Base-by-base conservation (phyloP, 2,113 vertebrate species). In the Marmota flaviventris region DNA sequence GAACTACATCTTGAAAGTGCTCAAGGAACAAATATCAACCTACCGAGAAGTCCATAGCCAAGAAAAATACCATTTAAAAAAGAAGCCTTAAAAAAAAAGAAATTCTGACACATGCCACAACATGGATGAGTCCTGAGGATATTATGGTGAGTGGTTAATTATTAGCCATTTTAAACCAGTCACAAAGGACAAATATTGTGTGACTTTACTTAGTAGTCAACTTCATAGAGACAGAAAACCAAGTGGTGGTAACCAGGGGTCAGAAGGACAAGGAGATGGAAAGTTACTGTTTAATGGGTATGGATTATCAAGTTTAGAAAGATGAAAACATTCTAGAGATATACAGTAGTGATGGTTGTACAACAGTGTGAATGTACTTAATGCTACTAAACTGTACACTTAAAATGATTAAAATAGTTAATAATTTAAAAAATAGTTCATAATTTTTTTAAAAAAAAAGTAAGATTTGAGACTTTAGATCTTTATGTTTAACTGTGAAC, bases 281-380 rank as follows among this genome's bases (percentile, higher is more conserved):
- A 20, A 76, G 32, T 39, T 42, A 10, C 6, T 69, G 22, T 73
- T 72, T 14, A 45, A 32, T 27, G 79, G 9, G 17, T 45, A 24
- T 14, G 39, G 29, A 61, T n/a, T 73, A 48, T 65, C 79, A 58
- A 37, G 53, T 45, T 45, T 65, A 56, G 67, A 69, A 92, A 79
- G n/a, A 82, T 58, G 45, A n/a, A 95, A 92, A 79, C 63, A 37
- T 85, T 85, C 65, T 90, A 65, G 81, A 72, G 42, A 70, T 42
- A 6, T 51, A 70, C 37, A 70, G 20, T 53, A 20, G 20, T 24
- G 56, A 39, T 65, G 16, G 25, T 17, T 45, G 17, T 51, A 83
- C 34, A 34, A 82, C n/a, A 83, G 24, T 32, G 4, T 37, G 18
- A 69, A 37, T 9, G 56, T 58, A 58, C 56, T 58, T 58, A 58